Base-by-base conservation (phyloP, 2,888 invertebrate species). In the Synanthedon tipuliformis region DNA sequence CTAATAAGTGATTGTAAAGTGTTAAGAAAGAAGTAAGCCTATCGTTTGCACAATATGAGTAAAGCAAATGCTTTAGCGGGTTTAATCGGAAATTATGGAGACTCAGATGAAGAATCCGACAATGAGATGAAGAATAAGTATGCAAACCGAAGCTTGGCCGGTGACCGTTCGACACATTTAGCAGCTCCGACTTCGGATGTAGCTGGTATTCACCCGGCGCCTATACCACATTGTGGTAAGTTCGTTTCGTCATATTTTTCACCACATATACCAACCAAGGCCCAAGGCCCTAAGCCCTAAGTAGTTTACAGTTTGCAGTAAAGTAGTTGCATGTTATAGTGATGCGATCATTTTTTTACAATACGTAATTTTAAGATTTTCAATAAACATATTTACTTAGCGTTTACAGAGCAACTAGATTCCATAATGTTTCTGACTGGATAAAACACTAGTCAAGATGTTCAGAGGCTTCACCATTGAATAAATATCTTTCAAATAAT, bases 151-250 rank as follows among this genome's bases (percentile, higher is more conserved):
- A 45, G 54, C 2, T 16, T 54, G 2, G 52, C 55, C 8, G 50
- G 49, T 13, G 55, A 23, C 23, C 23, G 57, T 50, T 52, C 54
- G 27, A 45, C 58, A 11, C 54, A 60, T 50, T 53, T 61, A 53
- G 53, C 58, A 40, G 40, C 59, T 34, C 51, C 59, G 50, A 13
- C 11, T 12, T 10, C 49, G 13, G 49, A 16, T 1, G 56, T 56
- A 4, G 68, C 66, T 34, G 70, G 72, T 0, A 72, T 85, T 4
- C 84, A 84, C 57, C 84, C 85, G 7, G 71, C 86, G 0, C 86
- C 85, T 0, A 78, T 87, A 59, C 64, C 77, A 3, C 84, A 87
- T 63, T 87, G 86, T 53, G 78, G 86, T 86, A 64, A 81, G 84
- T 79, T 10, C 15, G n/a, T n/a, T 13, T 45, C 13, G 13, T 45